These are phyloP conservation scores for Gymnodraco acuticeps DNA, from an alignment of 2,797 vertebrate genomes.

Conservation along the genomic window DNA sequence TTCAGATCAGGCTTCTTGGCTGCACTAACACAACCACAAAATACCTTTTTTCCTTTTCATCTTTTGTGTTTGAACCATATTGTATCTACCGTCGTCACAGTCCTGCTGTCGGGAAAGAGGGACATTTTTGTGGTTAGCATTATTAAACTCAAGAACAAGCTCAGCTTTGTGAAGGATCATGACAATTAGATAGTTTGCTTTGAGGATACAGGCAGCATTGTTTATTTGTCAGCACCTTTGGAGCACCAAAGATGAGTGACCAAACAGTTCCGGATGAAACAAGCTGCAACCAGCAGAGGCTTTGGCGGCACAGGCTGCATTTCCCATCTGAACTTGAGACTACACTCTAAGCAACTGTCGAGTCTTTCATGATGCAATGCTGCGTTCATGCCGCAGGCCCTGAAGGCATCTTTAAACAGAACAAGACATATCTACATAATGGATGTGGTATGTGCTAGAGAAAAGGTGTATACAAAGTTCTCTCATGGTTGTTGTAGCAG, in stretches of 20 bases:
- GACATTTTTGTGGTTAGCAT: conserved; percentile 37
- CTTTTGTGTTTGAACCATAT: not conserved
- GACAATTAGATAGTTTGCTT: conserved; percentile 14
- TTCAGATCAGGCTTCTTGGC: conserved; percentile 5
- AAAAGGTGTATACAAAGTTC: conserved; percentile 31
- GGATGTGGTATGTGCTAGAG: conserved; percentile 28
- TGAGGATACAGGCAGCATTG: conserved; percentile 23
- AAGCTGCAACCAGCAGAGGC: conserved; percentile 23
- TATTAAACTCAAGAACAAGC: conserved; percentile 39
- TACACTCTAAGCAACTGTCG: conserved; percentile 42
- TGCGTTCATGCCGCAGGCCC: conserved; percentile 46
- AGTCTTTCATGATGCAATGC: conserved; percentile 70
- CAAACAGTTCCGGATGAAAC: conserved; percentile 48
- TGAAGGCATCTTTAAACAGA: conserved; percentile 54
- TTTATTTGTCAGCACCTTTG: conserved; percentile 36
- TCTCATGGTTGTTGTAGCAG: conserved; percentile 16
- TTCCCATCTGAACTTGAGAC: conserved; percentile 50
- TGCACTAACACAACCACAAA: not conserved
- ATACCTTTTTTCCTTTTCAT: conserved; percentile 7
- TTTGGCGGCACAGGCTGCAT: conserved; percentile 2
- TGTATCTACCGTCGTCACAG: conserved; percentile 19
- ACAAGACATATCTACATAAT: conserved; percentile 47
- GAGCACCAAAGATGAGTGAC: conserved; percentile 25
- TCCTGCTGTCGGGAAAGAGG: conserved; percentile 25
- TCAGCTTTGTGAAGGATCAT: conserved; percentile 15